Conservation (phyloP, 2,888 invertebrate species). For the Melanostoma mellinum region DNA sequence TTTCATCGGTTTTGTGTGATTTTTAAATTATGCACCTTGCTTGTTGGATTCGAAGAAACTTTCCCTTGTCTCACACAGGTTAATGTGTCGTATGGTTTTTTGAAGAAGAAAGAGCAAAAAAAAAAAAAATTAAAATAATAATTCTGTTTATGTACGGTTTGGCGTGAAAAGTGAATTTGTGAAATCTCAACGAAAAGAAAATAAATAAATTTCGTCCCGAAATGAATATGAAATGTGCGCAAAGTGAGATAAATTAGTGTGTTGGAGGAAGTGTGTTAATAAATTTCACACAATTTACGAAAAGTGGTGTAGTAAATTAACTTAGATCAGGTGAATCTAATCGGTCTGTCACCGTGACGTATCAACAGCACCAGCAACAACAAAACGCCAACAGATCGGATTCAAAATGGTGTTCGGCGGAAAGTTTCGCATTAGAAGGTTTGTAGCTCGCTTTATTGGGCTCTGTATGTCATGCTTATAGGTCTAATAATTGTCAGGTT, state of each 20-base stretch:
- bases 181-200: constrained; percentile 41
- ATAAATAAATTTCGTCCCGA: constrained; percentile 26
- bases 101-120: constrained; percentile 30
- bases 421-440: constrained; percentile 82
- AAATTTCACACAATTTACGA: constrained; percentile 42
- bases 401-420: constrained; percentile 82
- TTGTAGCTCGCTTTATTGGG: constrained; percentile 60
- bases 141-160: constrained; percentile 32
- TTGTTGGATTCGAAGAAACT: constrained; percentile 64
- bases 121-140: constrained; percentile 37
- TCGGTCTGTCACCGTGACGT: constrained; percentile 55
- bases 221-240: constrained; percentile 39
- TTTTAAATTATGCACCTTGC: constrained; percentile 72
- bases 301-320: constrained; percentile 26
- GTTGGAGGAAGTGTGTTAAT: constrained; percentile 44
- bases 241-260: constrained; percentile 23
- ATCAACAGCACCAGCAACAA: constrained; percentile 16
- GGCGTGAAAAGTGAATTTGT: constrained; percentile 58
- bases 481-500: constrained; percentile 21
- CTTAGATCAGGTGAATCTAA: constrained; percentile 73
- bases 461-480: not conserved
- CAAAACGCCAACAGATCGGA: constrained; percentile 76
- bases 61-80: constrained; percentile 66
- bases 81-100: constrained; percentile 67
- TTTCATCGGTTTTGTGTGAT: constrained; percentile 60